Percentiles rank a stretch among this genome's conserved stretches.
Evolutionary conservation across 2,113 vertebrate species (phyloP).

Genomic region (Rhinopomastus cyanomelas): DNA sequence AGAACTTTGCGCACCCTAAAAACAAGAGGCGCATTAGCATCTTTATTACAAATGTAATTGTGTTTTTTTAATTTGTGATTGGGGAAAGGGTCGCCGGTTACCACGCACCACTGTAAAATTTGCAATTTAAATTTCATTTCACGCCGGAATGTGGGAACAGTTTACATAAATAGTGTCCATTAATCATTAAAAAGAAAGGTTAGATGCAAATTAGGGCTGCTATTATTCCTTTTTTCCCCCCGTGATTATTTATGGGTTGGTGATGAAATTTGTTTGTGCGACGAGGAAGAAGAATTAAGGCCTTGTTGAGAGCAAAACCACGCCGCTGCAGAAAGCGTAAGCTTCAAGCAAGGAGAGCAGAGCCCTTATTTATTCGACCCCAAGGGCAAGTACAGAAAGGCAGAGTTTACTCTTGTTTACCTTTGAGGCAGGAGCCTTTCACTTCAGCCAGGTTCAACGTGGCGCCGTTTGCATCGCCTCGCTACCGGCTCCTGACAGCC

Average conservation of each 20-base stretch:
- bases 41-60: constrained; percentile 82
- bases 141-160: constrained; percentile 73
- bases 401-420: neutral
- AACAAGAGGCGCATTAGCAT: constrained; percentile 79
- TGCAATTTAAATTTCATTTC: constrained; percentile 85
- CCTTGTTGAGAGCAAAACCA: constrained; percentile 56
- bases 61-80: constrained; percentile 75
- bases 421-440: constrained; percentile 2
- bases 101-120: constrained; percentile 79
- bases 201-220: constrained; percentile 76
- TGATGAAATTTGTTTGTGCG: constrained; percentile 67
- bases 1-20: constrained; percentile 64
- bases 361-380: constrained; percentile 12
- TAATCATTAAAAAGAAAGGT: constrained; percentile 82
- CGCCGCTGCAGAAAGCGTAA: constrained; percentile 34
- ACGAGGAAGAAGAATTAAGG: constrained; percentile 45
- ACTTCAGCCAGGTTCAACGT: neutral
- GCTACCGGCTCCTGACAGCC: neutral
- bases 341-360: neutral
- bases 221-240: constrained; percentile 58
- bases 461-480: neutral
- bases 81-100: constrained; percentile 75
- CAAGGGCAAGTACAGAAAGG: neutral
- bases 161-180: constrained; percentile 80
- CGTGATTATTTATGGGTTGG: constrained; percentile 69